Percentiles rank a stretch among this genome's conserved stretches.
Evolutionary conservation across 2,888 invertebrate species (phyloP).

Genomic region (Danaus chrysippus): DNA sequence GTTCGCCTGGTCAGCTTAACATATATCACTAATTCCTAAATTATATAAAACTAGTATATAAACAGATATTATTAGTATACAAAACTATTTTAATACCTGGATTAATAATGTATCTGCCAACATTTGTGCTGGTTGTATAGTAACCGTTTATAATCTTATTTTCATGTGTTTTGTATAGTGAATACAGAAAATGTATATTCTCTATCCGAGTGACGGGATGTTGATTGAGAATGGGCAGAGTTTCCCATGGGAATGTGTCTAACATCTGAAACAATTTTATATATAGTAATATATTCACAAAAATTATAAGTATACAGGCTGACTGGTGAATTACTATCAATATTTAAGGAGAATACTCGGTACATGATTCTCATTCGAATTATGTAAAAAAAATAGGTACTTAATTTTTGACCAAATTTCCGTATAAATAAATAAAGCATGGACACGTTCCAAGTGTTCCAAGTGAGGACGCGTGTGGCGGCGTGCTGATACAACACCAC

Average conservation of each 20-base stretch:
- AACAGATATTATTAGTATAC: background rate
- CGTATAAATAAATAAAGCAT: too few relatives aligned
- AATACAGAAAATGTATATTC: conserved; percentile 83
- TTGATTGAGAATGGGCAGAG: conserved; percentile 80
- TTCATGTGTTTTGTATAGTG: conserved; percentile 81
- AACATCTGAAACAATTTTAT: conserved; percentile 70
- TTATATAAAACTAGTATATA: background rate
- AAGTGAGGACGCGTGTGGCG: too few relatives aligned
- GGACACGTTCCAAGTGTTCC: too few relatives aligned
- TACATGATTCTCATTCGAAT: too few relatives aligned
- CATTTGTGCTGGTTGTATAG: conserved; percentile 64
- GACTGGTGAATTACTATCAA: too few relatives aligned
- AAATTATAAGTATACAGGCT: too few relatives aligned
- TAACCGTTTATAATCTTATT: conserved; percentile 78
- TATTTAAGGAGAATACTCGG: too few relatives aligned
- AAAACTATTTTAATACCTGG: conserved; percentile 79
- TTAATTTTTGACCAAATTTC: too few relatives aligned
- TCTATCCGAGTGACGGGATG: conserved; percentile 87
- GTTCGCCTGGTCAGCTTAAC: too few relatives aligned
- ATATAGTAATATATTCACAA: background rate
- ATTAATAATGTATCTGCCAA: conserved; percentile 82
- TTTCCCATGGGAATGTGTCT: conserved; percentile 90
- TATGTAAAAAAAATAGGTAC: too few relatives aligned
- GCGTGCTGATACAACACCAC: too few relatives aligned
- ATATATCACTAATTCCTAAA: too few relatives aligned